phyloP scores from a whole-genome alignment of 2,113 vertebrate genomes.

The cattle (Bos taurus) region ARS-UCD2.0 NC_037351.1:40279001-40279500 shows the following conservation, averaged over 20 bases:
- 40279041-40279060: neutral
- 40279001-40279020: neutral
- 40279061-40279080: neutral
- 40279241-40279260: neutral
- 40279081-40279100: neutral
- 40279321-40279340: neutral
- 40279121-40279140: neutral
- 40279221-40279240: neutral
- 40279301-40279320: neutral
- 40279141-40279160: neutral
- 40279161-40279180: neutral
- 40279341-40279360: rapidly evolving
- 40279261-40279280: neutral
- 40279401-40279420: neutral
- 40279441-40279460: neutral
- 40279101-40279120: neutral
- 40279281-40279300: neutral
- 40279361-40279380: neutral
- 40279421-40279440: neutral
- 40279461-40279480: neutral
- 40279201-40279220: neutral
- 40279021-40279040: neutral
- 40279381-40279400: neutral
- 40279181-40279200: neutral
- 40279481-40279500: neutral